Evolutionary conservation across 2,797 vertebrate genomes (phyloP).

Genomic region (Sebastes wilsoni): DNA sequence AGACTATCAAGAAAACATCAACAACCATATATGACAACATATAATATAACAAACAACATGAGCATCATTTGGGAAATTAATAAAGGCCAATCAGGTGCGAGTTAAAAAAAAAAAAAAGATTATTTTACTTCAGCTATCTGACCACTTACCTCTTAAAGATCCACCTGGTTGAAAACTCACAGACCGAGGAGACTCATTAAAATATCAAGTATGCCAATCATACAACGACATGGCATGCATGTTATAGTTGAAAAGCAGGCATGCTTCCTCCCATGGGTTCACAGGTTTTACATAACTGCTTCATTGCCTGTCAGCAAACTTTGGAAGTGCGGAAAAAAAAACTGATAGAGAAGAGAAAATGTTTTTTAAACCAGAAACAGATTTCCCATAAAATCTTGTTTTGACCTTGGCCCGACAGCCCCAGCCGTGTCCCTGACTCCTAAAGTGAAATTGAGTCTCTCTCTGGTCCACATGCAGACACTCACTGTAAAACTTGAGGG

Average conservation of each 20-base stretch:
- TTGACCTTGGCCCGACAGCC: slow-evolving; percentile 52
- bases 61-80: no score
- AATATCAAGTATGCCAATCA: slow-evolving; percentile 20
- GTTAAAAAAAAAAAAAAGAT: no score
- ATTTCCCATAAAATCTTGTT: slow-evolving; percentile 69
- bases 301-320: slow-evolving; percentile 53
- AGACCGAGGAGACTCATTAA: slow-evolving; percentile 22
- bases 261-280: slow-evolving; percentile 42
- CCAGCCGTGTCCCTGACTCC: slow-evolving; percentile 28
- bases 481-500: slow-evolving; percentile 60
- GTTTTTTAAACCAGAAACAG: slow-evolving; percentile 64
- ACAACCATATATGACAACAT: no score
- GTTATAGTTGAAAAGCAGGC: slow-evolving; percentile 20
- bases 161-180: neutral
- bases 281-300: slow-evolving; percentile 50
- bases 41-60: no score
- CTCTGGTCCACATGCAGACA: slow-evolving; percentile 36
- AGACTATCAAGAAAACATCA: no score
- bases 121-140: neutral
- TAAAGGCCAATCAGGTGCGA: no score
- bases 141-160: neutral
- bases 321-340: slow-evolving; percentile 6
- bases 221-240: slow-evolving; percentile 25
- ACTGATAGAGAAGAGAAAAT: slow-evolving; percentile 29
- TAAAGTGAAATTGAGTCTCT: slow-evolving; percentile 51